phyloP scores from a whole-genome alignment of 1,140 invertebrate genomes.

The Himalopsyche phryganea region DNA sequence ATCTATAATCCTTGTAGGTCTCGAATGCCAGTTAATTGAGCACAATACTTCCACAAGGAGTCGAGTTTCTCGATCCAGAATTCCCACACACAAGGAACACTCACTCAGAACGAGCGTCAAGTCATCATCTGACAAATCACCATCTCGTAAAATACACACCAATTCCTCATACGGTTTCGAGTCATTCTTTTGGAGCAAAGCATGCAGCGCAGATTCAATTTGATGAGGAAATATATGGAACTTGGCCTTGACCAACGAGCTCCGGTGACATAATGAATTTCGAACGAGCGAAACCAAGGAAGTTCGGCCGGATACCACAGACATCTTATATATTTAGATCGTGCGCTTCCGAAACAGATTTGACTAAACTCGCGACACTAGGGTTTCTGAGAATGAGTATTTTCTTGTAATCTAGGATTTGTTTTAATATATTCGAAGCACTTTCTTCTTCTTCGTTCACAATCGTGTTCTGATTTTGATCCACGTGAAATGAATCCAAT shows the following conservation, averaged over 20 bases:
- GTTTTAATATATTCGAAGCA: constrained; percentile 43
- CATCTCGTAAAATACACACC: constrained; percentile 43
- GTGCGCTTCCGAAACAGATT: constrained; percentile 44
- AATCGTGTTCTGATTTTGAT: constrained; percentile 38
- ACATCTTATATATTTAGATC: constrained; percentile 44
- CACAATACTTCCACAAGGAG: constrained; percentile 44
- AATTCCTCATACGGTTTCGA: constrained; percentile 42
- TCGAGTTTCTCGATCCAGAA: constrained; percentile 42
- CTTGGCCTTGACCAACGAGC: constrained; percentile 38
- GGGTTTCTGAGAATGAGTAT: constrained; percentile 46
- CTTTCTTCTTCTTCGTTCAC: constrained; percentile 39
- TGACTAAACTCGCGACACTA: constrained; percentile 45
- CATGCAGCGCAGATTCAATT: constrained; percentile 42
- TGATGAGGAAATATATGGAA: constrained; percentile 42
- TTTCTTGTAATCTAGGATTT: constrained; percentile 51
- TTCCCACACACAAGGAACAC: constrained; percentile 42
- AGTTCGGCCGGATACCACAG: constrained; percentile 38
- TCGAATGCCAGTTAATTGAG: constrained; percentile 41
- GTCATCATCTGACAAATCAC: constrained; percentile 44
- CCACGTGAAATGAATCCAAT: constrained; percentile 40
- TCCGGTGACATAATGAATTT: constrained; percentile 44
- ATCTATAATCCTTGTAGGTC: constrained; percentile 40
- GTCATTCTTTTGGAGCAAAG: constrained; percentile 39
- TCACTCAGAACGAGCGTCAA: constrained; percentile 44
- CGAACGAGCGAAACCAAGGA: constrained; percentile 46